These are phyloP conservation scores for Poeciliopsis turrubarensis DNA, from an alignment of 2,113 vertebrate species.

Conservation along the genomic window DNA sequence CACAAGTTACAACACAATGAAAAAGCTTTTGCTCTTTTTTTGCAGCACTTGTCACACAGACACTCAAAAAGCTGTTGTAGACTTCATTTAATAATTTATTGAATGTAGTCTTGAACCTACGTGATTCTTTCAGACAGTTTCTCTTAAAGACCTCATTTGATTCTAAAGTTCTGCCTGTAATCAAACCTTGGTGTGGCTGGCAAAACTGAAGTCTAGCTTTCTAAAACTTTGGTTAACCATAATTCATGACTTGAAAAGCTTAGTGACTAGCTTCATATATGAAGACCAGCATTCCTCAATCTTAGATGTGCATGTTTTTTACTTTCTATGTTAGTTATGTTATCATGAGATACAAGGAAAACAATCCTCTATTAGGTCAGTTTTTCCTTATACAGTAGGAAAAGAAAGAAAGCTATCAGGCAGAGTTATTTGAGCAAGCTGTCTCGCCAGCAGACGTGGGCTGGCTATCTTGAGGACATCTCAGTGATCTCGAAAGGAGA, in stretches of 20 bases:
- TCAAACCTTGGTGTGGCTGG: no score
- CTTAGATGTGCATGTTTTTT: not conserved
- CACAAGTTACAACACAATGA: no score
- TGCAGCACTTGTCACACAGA: not conserved
- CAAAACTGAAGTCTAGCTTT: no score
- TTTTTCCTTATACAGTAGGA: slow-evolving; percentile 31
- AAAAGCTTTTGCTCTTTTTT: not conserved
- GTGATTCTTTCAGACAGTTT: no score
- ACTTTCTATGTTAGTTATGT: slow-evolving; percentile 9
- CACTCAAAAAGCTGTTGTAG: not conserved
- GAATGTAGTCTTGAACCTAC: no score
- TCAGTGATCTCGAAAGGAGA: slow-evolving; percentile 76
- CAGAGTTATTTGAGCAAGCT: slow-evolving; percentile 69
- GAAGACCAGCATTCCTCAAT: no score
- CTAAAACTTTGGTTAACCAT: no score
- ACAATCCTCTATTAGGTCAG: slow-evolving; percentile 46
- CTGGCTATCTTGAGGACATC: slow-evolving; percentile 79
- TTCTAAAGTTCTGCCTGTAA: no score
- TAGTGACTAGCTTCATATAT: no score
- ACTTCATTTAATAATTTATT: not conserved
- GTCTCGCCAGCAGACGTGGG: slow-evolving; percentile 53
- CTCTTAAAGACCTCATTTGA: no score
- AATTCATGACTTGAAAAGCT: no score
- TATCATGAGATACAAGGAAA: slow-evolving; percentile 17
- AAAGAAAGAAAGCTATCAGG: slow-evolving; percentile 66